A percentile compares a stretch with the other conserved stretches of the same genome.
Conservation (phyloP, 2,797 vertebrate genomes). For the Phalloptychus januarius region DNA sequence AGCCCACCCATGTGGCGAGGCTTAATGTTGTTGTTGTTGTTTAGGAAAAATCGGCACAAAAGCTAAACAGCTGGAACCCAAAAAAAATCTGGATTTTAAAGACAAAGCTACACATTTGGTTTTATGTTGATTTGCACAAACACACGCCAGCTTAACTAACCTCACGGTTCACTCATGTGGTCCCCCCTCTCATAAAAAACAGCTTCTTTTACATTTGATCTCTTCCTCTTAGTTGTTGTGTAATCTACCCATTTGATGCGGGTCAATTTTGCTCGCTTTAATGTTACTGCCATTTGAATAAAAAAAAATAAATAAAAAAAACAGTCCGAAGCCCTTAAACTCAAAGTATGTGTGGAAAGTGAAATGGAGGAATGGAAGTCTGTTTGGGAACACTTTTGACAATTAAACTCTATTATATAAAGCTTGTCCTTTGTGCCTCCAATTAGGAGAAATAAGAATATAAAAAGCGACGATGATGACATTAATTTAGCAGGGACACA, state of each 20-base stretch:
- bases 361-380: slow-evolving; percentile 16
- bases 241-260: slow-evolving; percentile 43
- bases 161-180: slow-evolving; percentile 8
- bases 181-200: slow-evolving; percentile 24
- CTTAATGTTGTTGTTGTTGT: slow-evolving; percentile 35
- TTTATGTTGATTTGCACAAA: slow-evolving; percentile 56
- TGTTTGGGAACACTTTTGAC: slow-evolving; percentile 18
- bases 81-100: slow-evolving; percentile 50
- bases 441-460: background rate
- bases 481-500: slow-evolving; percentile 22
- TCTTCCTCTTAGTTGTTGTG: slow-evolving; percentile 20
- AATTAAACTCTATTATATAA: slow-evolving; percentile 11
- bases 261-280: slow-evolving; percentile 44
- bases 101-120: slow-evolving; percentile 48
- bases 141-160: slow-evolving; percentile 31
- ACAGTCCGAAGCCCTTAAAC: slow-evolving; percentile 1
- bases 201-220: slow-evolving; percentile 41
- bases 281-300: slow-evolving; percentile 43
- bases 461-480: slow-evolving; percentile 4
- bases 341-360: slow-evolving; percentile 31
- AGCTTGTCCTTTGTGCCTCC: slow-evolving; percentile 4
- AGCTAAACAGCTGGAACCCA: slow-evolving; percentile 61
- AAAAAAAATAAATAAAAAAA: background rate
- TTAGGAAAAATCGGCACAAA: slow-evolving; percentile 38
- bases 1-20: slow-evolving; percentile 43